Base-by-base conservation (phyloP, 2,888 invertebrate species). In the Athalia cordata region DNA sequence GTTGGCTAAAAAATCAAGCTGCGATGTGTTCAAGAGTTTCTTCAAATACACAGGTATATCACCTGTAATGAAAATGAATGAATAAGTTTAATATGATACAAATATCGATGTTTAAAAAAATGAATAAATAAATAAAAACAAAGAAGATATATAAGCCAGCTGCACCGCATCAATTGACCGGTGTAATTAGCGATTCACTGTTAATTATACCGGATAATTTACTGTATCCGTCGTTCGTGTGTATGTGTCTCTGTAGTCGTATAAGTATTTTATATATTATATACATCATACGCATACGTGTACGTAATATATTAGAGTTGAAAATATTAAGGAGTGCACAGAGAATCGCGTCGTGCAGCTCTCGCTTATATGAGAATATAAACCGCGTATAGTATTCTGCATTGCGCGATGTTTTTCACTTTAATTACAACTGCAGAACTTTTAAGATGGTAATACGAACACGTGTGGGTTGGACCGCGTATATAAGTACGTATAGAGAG, bases 121-220 rank as follows among this genome's bases (percentile, higher is more conserved):
- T n/a, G n/a, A n/a, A n/a, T 11, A 66, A 49, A 66, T 15, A 13
- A 2, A 0, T n/a, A 64, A 64, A 64, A 64, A 64, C 29, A 6
- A 3, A 64, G 11, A 6, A 3, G 7, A 50, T 5, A 67, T 50
- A 67, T 7, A 15, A 68, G 68, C n/a, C 29, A 7, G 43, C 5
- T 7, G 0, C 55, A n/a, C 15, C 1, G 5, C 11, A 72, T 59
- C 59, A 72, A 75, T 75, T 62, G 62, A 62, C 75, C 49, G 62
- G 75, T 75, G 75, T 75, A 75, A 75, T 75, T 75, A 75, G 75
- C 64, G 62, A 62, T 75, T 75, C 75, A 15, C 50, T 52, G 49
- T 49, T 75, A 75, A 75, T 75, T 75, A 29, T 29, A 75, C 50
- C 62, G 75, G 62, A 75, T 62, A 62, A 75, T 75, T 75, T 75